Conservation (phyloP, 2,113 vertebrate species). For the Pipa parva region DNA sequence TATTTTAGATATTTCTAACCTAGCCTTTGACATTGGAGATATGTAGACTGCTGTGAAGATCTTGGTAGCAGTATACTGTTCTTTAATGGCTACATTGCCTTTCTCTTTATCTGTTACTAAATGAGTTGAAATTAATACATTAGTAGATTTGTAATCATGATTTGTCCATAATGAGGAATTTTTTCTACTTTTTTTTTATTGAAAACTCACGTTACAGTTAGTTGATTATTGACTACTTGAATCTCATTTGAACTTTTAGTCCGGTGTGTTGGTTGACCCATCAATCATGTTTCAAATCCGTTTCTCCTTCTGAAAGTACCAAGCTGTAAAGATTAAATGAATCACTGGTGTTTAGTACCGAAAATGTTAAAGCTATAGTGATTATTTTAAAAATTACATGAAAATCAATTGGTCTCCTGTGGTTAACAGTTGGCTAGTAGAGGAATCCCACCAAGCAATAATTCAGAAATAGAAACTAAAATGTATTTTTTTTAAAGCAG, state of each 20-base stretch:
- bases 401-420: slow-evolving; percentile 27
- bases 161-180: neutral
- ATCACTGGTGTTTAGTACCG: slow-evolving; percentile 12
- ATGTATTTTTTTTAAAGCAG: neutral
- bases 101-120: too few species aligned
- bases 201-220: neutral
- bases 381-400: slow-evolving; percentile 18
- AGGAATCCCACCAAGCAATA: neutral
- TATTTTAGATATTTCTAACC: too few species aligned
- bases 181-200: neutral
- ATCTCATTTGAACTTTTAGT: neutral
- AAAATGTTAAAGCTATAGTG: slow-evolving; percentile 8
- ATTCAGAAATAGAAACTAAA: neutral
- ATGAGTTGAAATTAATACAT: neutral
- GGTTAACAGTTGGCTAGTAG: slow-evolving; percentile 6
- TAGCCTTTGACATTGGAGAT: too few species aligned
- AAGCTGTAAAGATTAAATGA: neutral
- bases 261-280: neutral
- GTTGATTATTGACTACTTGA: neutral
- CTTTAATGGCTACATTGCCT: too few species aligned
- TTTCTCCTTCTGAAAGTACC: neutral
- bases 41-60: too few species aligned
- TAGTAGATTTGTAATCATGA: neutral
- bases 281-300: slow-evolving; percentile 24
- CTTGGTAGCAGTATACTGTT: too few species aligned